These are phyloP conservation scores for Pitangus sulphuratus DNA, from an alignment of 2,797 vertebrate genomes.

Conservation along the genomic window DNA sequence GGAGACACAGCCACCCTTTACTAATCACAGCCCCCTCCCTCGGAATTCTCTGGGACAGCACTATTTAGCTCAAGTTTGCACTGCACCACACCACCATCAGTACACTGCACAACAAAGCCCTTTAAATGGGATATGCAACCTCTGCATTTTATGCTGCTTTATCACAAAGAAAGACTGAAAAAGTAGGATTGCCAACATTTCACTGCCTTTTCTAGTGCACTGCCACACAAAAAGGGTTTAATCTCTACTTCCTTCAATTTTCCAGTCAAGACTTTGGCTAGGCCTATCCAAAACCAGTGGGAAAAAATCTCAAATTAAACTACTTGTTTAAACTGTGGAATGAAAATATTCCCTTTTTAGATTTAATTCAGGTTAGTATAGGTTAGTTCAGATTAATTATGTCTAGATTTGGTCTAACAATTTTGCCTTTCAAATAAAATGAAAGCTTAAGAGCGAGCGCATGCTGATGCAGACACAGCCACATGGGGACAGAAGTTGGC, in stretches of 20 bases:
- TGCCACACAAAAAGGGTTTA: not conserved
- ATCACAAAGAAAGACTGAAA: not conserved
- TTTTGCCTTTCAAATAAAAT: not conserved
- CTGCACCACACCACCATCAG: accelerated
- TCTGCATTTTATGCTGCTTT: accelerated
- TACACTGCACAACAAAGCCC: not conserved
- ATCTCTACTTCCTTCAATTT: not conserved
- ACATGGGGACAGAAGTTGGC: not conserved
- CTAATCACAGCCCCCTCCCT: not conserved
- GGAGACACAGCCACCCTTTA: not conserved
- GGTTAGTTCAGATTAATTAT: not conserved
- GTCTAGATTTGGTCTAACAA: not conserved
- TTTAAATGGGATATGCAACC: not conserved
- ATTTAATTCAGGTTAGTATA: not conserved
- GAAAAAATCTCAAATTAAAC: not conserved
- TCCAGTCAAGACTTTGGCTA: not conserved
- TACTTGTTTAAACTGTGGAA: not conserved
- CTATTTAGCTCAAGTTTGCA: not conserved
- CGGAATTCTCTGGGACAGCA: not conserved
- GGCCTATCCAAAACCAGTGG: not conserved
- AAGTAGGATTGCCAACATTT: not conserved
- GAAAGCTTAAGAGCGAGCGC: not conserved
- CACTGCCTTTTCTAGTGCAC: not conserved
- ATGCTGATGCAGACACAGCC: not conserved
- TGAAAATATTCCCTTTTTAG: not conserved